Percentiles rank a stretch among this genome's conserved stretches.
Evolutionary conservation across 2,888 invertebrate genomes (phyloP).

Genomic region (Keiferia lycopersicella): DNA sequence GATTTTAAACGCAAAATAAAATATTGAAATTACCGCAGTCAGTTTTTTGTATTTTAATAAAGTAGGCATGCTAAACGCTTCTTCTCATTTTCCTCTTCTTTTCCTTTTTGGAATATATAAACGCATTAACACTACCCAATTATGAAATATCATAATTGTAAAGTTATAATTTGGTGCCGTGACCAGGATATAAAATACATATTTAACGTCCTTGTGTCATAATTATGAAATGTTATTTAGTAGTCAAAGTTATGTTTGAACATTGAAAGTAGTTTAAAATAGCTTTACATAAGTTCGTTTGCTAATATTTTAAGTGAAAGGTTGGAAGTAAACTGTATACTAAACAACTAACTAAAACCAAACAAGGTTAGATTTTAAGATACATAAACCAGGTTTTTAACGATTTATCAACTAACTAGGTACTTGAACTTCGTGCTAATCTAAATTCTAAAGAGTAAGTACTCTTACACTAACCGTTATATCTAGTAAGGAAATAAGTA

Average conservation of each 20-base stretch:
- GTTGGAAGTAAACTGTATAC: not conserved
- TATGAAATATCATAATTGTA: not conserved
- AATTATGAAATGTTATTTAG: no score
- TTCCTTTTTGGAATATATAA: no score
- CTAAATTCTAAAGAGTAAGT: not conserved
- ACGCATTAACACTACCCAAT: no score
- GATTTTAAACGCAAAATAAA: no score
- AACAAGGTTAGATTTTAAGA: not conserved
- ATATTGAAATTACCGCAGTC: no score
- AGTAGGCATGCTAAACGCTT: no score
- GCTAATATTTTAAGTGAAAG: not conserved
- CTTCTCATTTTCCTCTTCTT: no score
- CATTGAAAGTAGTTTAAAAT: conserved; percentile 4
- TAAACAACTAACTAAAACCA: not conserved
- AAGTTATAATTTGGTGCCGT: not conserved
- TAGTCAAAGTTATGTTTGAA: not conserved
- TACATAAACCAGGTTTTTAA: no score
- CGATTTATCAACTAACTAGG: not conserved
- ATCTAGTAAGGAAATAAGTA: conserved; percentile 26
- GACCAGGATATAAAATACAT: not conserved
- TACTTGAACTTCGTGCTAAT: not conserved
- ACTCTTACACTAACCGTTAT: not conserved
- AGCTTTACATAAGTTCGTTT: conserved; percentile 9
- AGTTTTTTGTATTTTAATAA: no score
- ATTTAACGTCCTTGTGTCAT: not conserved